Base-by-base conservation (phyloP, 53 echinoderm and acorn worm genomes). In the Mesocentrotus franciscanus region DNA sequence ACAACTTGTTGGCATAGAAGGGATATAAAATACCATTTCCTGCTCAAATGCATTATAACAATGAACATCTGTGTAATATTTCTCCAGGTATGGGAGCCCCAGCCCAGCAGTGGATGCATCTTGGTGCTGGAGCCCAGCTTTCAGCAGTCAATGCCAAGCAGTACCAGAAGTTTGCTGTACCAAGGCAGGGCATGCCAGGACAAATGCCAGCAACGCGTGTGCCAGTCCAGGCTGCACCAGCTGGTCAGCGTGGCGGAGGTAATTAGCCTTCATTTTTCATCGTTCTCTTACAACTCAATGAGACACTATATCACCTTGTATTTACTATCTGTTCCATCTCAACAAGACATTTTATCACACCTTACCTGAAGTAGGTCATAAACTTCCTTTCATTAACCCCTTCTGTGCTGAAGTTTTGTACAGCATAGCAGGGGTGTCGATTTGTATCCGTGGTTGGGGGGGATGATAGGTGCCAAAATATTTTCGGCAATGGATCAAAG, bases 201-300 rank as follows among this genome's bases (percentile, higher is more conserved):
- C 55, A 76, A 42, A 93, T 93, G 60, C 93, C 76, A 76, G 34
- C 93, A 39, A 78, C 93, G 9, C 75, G 94, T 34, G 95, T 96
- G 78, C 97, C 95, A 35, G 95, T 97, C 33, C 97, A 97, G 84
- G 90, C 95, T 34, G 95, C 97, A 61, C 97, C 97, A 3, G 95
- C 95, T 81, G 97, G 94, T 26, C 97, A 96, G 62, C 95, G 97
- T 35, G 96, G 96, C 29, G 70, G 92, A 68, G 93, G 97, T 97
- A 96, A n/a, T n/a, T n/a, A 60, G 90, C 14, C 90, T 42, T 22
- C 42, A 56, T 42, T 32, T 9, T 32, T 1, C 66, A 18, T 60
- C 18, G 39, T 39, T 66, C 66, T 66, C 20, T 66, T n/a, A n/a
- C n/a, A n/a, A n/a, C n/a, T n/a, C n/a, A n/a, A n/a, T n/a, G n/a